These are phyloP conservation scores for Lepidurus packardi DNA, from an alignment of 1,140 invertebrate genomes.

Conservation along the genomic window DNA sequence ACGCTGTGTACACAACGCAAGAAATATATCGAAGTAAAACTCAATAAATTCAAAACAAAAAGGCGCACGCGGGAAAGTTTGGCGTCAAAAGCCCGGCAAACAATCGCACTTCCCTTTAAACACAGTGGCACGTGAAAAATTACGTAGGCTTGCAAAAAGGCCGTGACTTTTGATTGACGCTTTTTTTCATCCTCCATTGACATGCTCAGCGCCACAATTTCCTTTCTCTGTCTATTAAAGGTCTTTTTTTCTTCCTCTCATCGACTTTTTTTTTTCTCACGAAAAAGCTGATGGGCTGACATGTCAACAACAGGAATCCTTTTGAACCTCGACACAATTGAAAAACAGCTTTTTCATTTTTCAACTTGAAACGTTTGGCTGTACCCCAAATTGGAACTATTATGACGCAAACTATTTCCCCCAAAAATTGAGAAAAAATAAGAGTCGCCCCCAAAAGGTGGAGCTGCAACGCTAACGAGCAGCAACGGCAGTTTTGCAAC, in stretches of 20 bases:
- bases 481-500: not conserved
- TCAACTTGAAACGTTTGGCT: not conserved
- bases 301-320: conserved; percentile 6
- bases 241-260: too few relatives aligned
- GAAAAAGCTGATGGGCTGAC: not conserved
- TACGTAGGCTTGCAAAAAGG: conserved; percentile 21
- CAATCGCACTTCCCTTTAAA: not conserved
- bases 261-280: too few relatives aligned
- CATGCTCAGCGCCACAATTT: not conserved
- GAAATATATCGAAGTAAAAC: too few relatives aligned
- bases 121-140: conserved; percentile 21
- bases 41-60: too few relatives aligned
- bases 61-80: too few relatives aligned
- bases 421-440: too few relatives aligned
- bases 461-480: not conserved
- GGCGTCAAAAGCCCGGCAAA: not conserved
- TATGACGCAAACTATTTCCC: not conserved
- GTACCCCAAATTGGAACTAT: not conserved
- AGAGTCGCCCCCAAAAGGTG: too few relatives aligned
- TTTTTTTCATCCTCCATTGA: not conserved
- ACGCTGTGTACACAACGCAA: too few relatives aligned
- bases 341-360: not conserved
- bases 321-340: not conserved
- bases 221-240: not conserved
- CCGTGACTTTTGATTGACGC: conserved; percentile 21